Base-by-base conservation (phyloP, 1,140 invertebrate genomes). In the Leptinotarsa lineolata region DNA sequence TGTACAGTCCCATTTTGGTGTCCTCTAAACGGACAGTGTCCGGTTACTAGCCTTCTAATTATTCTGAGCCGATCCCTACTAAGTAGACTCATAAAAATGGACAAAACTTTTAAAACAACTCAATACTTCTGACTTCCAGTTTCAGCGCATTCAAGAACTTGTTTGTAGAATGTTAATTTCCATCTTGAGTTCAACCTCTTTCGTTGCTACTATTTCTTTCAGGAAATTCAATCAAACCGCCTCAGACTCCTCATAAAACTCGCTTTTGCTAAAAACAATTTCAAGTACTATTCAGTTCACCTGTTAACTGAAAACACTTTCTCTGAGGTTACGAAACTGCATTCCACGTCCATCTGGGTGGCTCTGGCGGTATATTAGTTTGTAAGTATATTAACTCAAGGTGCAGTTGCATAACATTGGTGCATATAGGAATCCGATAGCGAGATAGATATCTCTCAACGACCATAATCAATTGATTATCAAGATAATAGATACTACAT, bases 261-360 rank as follows among this genome's bases (percentile, higher is more conserved):
- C 30, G 30, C 30, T 39, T 39, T 11, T 39, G 30, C 30, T 12
- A 64, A 22, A 8, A 64, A 13, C 61, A 22, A 64, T 15, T 64
- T 21, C 15, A 20, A 30, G 21, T 63, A 24, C n/a, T 24, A 63
- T 63, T 63, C 21, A 63, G 61, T 63, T 63, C 61, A 64, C 61
- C 61, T 64, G 61, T 21, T 21, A 64, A 64, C 61, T 11, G 61
- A 64, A 64, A 64, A 15, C 20, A 64, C 61, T 64, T 64, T 64
- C 61, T 22, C 61, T 22, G 22, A 20, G 2, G 24, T 64, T 64
- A 64, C 21, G 61, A 64, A 64, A 64, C 61, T 6, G 24, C 61
- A 64, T 64, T 64, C 61, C 61, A 30, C 21, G 61, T 64, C 22
- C 61, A 64, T 64, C 61, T 64, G 61, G 61, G n/a, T 30, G 61